Evolutionary conservation across 2,797 vertebrate genomes (phyloP).

Genomic region (Acrossocheilus fasciatus): DNA sequence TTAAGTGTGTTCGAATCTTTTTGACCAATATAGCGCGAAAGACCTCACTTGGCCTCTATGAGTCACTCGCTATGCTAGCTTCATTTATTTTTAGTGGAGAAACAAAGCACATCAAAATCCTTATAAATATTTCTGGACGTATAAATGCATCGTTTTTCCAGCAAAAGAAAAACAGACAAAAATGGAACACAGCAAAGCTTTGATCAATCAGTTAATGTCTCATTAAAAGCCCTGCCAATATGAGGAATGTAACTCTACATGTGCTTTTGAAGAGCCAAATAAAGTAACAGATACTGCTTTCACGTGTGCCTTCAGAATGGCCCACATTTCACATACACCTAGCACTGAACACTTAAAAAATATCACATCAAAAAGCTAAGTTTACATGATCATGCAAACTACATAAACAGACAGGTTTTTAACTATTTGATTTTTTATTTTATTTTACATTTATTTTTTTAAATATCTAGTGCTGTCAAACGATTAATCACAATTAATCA

Average conservation of each 20-base stretch:
- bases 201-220: conserved; percentile 51
- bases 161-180: conserved; percentile 23
- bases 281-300: conserved; percentile 42
- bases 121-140: conserved; percentile 53
- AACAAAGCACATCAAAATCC: conserved; percentile 52
- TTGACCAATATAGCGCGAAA: background rate
- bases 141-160: conserved; percentile 32
- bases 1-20: conserved; percentile 19
- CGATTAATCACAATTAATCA: no score
- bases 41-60: background rate
- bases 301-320: conserved; percentile 42
- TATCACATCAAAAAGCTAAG: background rate
- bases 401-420: background rate
- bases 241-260: conserved; percentile 3
- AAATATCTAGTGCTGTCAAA: background rate
- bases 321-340: conserved; percentile 36
- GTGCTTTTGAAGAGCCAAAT: conserved; percentile 53
- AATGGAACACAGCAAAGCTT: conserved; percentile 50
- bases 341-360: conserved; percentile 9
- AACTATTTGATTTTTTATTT: background rate
- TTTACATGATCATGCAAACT: background rate
- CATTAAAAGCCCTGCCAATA: conserved; percentile 51
- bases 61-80: conserved; percentile 3
- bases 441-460: background rate
- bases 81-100: conserved; percentile 41